Conservation (phyloP, 2,888 invertebrate genomes). For the Ganaspis brasiliensis region DNA sequence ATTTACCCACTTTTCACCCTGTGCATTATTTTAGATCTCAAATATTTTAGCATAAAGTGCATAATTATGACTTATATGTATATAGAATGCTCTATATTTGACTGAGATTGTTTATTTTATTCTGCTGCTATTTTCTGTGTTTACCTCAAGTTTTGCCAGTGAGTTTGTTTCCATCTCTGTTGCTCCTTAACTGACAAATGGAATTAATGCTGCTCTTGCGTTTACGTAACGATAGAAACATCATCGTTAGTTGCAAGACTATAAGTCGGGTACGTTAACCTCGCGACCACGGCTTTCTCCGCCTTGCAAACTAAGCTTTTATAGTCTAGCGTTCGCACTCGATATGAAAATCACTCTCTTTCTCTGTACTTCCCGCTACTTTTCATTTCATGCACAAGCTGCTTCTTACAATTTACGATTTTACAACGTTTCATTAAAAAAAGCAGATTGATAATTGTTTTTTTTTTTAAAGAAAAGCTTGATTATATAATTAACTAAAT, state of each 20-base stretch:
- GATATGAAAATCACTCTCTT: conserved; percentile 42
- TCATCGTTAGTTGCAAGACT: conserved; percentile 70
- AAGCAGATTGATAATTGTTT: too few relatives aligned
- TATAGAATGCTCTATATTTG: too few relatives aligned
- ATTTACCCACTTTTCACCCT: too few relatives aligned
- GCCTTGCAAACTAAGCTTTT: conserved; percentile 58
- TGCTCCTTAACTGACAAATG: background rate
- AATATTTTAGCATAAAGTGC: too few relatives aligned
- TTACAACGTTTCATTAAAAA: background rate
- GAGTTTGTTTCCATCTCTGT: background rate
- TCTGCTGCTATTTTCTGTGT: conserved; percentile 1
- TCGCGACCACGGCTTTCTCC: conserved; percentile 63
- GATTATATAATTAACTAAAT: too few relatives aligned
- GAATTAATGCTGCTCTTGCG: conserved; percentile 37
- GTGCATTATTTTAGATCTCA: too few relatives aligned
- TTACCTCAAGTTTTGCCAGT: conserved; percentile 12
- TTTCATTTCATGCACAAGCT: background rate
- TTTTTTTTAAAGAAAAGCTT: too few relatives aligned
- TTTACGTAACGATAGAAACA: conserved; percentile 71
- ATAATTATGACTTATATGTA: too few relatives aligned
- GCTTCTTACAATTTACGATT: background rate
- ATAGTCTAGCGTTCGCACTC: conserved; percentile 40
- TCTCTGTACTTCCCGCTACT: conserved; percentile 21
- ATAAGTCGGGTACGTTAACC: conserved; percentile 73
- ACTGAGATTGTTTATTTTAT: conserved; percentile 1